Evolutionary conservation across 2,797 vertebrate genomes (phyloP).

Genomic region (Potorous gilbertii): DNA sequence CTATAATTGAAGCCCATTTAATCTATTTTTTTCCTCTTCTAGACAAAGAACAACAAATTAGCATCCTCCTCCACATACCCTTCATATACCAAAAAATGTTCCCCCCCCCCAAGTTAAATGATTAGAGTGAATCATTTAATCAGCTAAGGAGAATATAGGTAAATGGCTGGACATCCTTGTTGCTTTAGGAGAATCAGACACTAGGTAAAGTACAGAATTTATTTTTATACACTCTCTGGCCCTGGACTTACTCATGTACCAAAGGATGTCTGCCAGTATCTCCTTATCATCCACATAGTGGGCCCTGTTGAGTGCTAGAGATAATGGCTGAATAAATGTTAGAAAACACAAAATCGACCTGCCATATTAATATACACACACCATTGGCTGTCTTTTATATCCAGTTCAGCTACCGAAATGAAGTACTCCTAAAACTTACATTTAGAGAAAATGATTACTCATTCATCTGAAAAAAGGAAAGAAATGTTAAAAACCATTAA

Average conservation of each 20-base stretch:
- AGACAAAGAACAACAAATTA: neutral
- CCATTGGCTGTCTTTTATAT: neutral
- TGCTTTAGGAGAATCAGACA: neutral
- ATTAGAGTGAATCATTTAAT: neutral
- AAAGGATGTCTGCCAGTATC: neutral
- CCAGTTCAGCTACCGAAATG: constrained; percentile 27
- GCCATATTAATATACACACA: neutral
- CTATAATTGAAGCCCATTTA: neutral
- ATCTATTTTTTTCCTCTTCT: neutral
- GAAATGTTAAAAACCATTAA: constrained; percentile 41
- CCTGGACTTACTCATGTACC: neutral
- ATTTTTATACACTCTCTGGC: neutral
- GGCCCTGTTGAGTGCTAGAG: neutral
- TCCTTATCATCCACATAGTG: neutral
- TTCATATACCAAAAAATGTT: neutral
- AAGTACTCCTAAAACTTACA: constrained; percentile 25
- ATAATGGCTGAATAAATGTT: neutral
- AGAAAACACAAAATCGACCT: constrained; percentile 10
- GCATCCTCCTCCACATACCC: neutral
- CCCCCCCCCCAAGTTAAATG: neutral
- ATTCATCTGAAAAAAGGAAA: constrained; percentile 33
- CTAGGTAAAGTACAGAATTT: neutral
- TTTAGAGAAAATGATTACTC: constrained; percentile 30
- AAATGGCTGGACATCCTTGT: neutral
- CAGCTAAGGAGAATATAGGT: neutral